A percentile compares a stretch with the other conserved stretches of the same genome.
phyloP scores from a whole-genome alignment of 2,113 vertebrate genomes.

The Regulus satrapa region DNA sequence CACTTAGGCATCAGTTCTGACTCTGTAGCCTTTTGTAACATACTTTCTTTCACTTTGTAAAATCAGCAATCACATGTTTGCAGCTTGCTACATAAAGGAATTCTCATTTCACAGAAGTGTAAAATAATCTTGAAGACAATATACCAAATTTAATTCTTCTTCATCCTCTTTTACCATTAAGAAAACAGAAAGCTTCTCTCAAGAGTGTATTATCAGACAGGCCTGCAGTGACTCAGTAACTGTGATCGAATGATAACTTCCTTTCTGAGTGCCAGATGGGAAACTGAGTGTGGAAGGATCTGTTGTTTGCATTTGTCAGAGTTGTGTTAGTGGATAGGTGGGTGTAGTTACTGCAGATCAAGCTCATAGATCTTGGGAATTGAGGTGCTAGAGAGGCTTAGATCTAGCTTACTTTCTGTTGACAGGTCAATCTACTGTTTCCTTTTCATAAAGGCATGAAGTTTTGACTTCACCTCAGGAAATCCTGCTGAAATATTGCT shows the following conservation, averaged over 20 bases:
- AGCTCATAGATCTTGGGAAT: neutral
- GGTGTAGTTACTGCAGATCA: neutral
- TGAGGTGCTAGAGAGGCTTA: neutral
- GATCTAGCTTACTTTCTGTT: neutral
- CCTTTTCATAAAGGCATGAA: neutral
- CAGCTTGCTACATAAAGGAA: neutral
- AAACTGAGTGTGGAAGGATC: neutral
- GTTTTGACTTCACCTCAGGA: neutral
- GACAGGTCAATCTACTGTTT: neutral
- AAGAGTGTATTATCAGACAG: neutral
- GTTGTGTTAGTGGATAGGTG: neutral
- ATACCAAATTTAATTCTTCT: neutral
- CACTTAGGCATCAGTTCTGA: neutral
- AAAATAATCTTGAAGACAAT: neutral
- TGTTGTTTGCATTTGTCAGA: neutral
- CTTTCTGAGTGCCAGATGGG: rapidly evolving
- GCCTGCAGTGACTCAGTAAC: neutral
- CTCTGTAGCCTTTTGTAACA: neutral
- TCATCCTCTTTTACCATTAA: neutral
- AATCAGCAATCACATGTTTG: neutral
- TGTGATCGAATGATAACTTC: neutral
- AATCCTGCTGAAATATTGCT: neutral
- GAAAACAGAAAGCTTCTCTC: neutral
- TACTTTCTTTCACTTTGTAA: neutral
- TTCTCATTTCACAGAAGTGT: neutral